Base-by-base conservation (phyloP, 2,888 invertebrate species). In the Axea sp. region DNA sequence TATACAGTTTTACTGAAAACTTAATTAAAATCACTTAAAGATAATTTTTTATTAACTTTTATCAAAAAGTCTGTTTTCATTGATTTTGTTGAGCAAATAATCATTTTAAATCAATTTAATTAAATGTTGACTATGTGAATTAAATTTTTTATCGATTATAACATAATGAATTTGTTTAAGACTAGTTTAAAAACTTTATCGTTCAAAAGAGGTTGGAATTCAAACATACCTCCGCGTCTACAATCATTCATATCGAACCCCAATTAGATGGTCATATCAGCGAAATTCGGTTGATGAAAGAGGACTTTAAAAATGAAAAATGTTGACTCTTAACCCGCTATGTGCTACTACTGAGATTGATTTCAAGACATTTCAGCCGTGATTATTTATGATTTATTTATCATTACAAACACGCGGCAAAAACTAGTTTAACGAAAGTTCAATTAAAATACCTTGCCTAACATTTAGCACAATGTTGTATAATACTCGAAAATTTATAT, bases 151-250 rank as follows among this genome's bases (percentile, higher is more conserved):
- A n/a, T n/a, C n/a, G n/a, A n/a, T n/a, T n/a, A n/a, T n/a, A n/a
- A n/a, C n/a, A n/a, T n/a, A n/a, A n/a, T 39, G 51, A 43, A 51
- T 51, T 39, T 47, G 30, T 24, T 6, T 15, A 14, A 15, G 37
- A 26, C 30, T 12, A 7, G 19, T 49, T 31, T 33, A 43, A 53
- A 65, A 53, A 67, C 67, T 55, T 67, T 55, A 67, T 67, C 37
- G 41, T 67, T 30, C 57, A 8, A 41, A 65, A 45, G 57, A 67
- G 67, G 57, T 67, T 49, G 49, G 33, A 57, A 57, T 57, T 57
- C 57, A 49, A 31, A 41, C 39, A 31, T 57, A 39, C 39, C 39
- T 67, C 37, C 47, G 31, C 39, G 47, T 19, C 37, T 31, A 53
- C 33, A 35, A 17, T 8, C 4, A 14, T 31, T 45, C 45, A 24